Conservation (phyloP, 2,797 vertebrate species). For the Argentina silus region DNA sequence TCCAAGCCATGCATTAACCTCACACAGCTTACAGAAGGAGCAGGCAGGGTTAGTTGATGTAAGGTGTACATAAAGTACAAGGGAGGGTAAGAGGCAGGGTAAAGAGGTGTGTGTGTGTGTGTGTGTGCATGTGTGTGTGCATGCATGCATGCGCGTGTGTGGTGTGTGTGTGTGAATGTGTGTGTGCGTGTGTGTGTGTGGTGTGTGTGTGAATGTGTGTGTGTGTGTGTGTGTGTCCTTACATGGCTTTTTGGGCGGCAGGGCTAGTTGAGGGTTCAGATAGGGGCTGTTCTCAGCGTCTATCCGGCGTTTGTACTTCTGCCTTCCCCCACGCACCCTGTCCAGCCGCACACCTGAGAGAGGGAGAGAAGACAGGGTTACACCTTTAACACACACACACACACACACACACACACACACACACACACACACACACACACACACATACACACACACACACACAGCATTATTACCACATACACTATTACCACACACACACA, state of each 20-base stretch:
- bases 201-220: slow-evolving; percentile 5
- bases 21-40: too few relatives aligned
- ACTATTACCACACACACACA: too few relatives aligned
- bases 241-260: slow-evolving; percentile 99
- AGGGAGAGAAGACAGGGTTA: slow-evolving; percentile 46
- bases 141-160: slow-evolving; percentile 1
- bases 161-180: neutral
- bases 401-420: slow-evolving; percentile 15
- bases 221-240: slow-evolving; percentile 70
- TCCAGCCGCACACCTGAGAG: slow-evolving; percentile 92
- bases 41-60: too few relatives aligned
- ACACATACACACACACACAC: neutral
- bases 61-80: too few relatives aligned
- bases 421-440: neutral
- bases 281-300: slow-evolving; percentile 99
- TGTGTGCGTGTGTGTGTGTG: slow-evolving; percentile 15
- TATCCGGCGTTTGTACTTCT: slow-evolving; percentile 99
- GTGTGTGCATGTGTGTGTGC: slow-evolving; percentile 8
- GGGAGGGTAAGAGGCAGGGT: too few relatives aligned
- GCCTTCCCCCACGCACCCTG: slow-evolving; percentile 96
- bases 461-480: too few relatives aligned
- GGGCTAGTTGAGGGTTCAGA: slow-evolving; percentile 97
- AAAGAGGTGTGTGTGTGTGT: too few relatives aligned
- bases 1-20: too few relatives aligned
- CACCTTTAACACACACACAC: too few relatives aligned